These are phyloP conservation scores for Zophobas morio DNA, from an alignment of 1,140 invertebrate genomes.

Conservation along the genomic window DNA sequence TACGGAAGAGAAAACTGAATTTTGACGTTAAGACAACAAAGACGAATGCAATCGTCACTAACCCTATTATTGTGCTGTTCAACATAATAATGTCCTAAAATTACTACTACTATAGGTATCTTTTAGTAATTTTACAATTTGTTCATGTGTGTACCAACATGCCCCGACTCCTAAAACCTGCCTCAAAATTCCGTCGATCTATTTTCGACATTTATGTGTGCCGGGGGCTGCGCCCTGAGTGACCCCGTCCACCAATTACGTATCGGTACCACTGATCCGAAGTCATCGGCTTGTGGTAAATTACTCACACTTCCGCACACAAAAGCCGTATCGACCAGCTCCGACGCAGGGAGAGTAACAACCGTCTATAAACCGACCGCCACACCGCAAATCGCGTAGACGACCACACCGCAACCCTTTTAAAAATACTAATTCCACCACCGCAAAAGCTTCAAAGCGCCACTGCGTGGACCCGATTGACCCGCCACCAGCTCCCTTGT, in stretches of 20 bases:
- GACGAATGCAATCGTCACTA: no score
- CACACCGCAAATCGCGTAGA: slow-evolving; percentile 41
- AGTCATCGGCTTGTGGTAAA: slow-evolving; percentile 38
- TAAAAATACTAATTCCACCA: slow-evolving; percentile 29
- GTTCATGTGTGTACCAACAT: no score
- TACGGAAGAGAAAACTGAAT: no score
- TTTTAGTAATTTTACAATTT: no score
- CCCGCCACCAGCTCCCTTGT: background rate
- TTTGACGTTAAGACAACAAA: no score
- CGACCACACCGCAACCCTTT: slow-evolving; percentile 31
- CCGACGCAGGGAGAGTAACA: slow-evolving; percentile 25
- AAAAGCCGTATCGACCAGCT: slow-evolving; percentile 35
- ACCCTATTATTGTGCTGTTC: no score
- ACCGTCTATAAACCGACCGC: slow-evolving; percentile 29
- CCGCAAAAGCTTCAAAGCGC: slow-evolving; percentile 18
- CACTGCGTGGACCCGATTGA: no score
- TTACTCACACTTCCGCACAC: slow-evolving; percentile 42
- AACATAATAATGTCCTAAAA: no score
- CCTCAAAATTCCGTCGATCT: no score
- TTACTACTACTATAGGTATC: no score
- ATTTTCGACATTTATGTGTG: background rate
- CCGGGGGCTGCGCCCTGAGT: background rate
- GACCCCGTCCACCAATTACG: slow-evolving; percentile 24
- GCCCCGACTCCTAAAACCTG: no score
- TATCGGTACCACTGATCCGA: slow-evolving; percentile 21